Base-by-base conservation (phyloP, 2,113 vertebrate genomes). In the Amphiprion percula region DNA sequence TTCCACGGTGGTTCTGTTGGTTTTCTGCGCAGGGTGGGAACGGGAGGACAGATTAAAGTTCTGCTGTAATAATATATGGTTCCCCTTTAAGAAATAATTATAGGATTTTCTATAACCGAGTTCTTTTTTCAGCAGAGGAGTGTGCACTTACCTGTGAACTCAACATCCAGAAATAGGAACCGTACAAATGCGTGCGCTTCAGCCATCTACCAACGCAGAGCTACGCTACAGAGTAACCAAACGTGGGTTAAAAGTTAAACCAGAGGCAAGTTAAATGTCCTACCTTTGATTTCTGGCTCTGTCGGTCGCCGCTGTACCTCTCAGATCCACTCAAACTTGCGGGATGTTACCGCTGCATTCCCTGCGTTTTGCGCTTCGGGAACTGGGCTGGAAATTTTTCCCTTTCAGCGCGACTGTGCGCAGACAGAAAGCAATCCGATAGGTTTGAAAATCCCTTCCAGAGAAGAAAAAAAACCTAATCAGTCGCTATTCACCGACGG, bases 281-380 rank as follows among this genome's bases (percentile, higher is more conserved):
- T 80, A 93, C 91, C 91, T 89, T 85, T 73, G 80, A 39, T 56
- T 69, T 52, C 21, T 1, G 54, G 53, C 11, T 60, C 73, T 80
- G 17, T 59, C 60, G 26, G 4, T 21, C 2, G 21, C 56, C 19
- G 55, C 46, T 24, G 23, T 28, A 80, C 49, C 77, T 66, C 69
- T 50, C 24, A 58, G 62, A 74, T 56, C 52, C 83, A 10, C 5
- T 15, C 19, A 75, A 90, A 83, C 83, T 88, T 88, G 85, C 76
- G 74, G 85, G 90, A 90, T 90, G 88, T 92, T 91, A 90, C 80
- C 86, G 85, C 83, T 55, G 85, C 92, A 80, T 93, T 93, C 90
- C 88, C 70, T 68, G 73, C 72, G 83, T 88, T 74, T 64, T 72
- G 80, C 70, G 73, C 71, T 26, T 77, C 80, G 68, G 67, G 65